Base-by-base conservation (phyloP, 2,113 vertebrate species). In the Hemiprocne comata region DNA sequence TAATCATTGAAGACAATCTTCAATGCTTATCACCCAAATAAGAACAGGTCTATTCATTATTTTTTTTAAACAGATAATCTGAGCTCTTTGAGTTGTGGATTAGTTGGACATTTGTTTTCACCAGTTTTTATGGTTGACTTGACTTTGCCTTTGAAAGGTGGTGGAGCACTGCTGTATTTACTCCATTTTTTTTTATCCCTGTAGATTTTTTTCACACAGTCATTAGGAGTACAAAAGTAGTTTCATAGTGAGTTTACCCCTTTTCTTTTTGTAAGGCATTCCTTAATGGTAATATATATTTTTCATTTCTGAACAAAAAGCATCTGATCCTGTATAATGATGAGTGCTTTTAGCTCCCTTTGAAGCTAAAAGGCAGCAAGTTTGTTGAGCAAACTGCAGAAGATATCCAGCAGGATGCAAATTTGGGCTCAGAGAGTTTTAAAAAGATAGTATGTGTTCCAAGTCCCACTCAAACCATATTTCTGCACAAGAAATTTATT, bases 1-100 rank as follows among this genome's bases (percentile, higher is more conserved):
- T 95, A 96, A 93, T 96, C 97, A 93, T 58, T 85, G 62, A 69
- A 80, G 90, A 75, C 44, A 91, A 87, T 65, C 38, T 93, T 74
- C 78, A 92, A 91, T 60, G 73, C 74, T 96, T 96, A 86, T 87
- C 85, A 60, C 77, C 42, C 73, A 78, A 53, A 46, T 55, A 90
- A 82, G 62, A 61, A 74, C 34, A 77, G 38, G 46, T 71, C 69
- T 91, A 44, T 87, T 94, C 12, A 51, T 90, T 85, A 34, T 54
- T 67, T 75, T 92, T 73, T 62, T 95, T 9, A 50, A 93, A 93
- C 11, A 95, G 60, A 95, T 82, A 40, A 89, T 85, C 76, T 75
- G 40, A 61, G 44, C 38, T 71, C 67, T 93, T 97, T 96, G 76
- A 91, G 92, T 75, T 66, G 33, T 81, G 62, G 66, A 92, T 96